Evolutionary conservation across 2,888 invertebrate genomes (phyloP), one percentile per base, ranked within the genome.

Genomic region (Gerris lacustris): DNA sequence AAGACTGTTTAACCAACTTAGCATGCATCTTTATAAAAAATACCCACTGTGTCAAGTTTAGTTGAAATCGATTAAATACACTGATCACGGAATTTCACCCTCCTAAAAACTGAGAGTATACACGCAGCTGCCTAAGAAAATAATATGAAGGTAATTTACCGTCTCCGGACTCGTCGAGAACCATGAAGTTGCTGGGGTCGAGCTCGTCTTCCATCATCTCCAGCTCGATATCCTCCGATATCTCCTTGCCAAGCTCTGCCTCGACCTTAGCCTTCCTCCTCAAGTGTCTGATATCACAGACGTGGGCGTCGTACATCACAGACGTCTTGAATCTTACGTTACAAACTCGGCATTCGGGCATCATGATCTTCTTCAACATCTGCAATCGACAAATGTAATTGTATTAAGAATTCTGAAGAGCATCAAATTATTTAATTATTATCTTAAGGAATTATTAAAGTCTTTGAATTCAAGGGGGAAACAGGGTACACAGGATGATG

Each of bases 101-200:
- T n/a, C n/a, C n/a, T n/a, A n/a, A n/a, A n/a, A n/a, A n/a, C n/a
- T 31, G 31, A 31, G 31, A 2, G 31, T 31, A 31, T 4, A 31
- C 31, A 31, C 4, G 31, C 31, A 31, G 31, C 31, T 31, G n/a
- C n/a, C n/a, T n/a, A n/a, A n/a, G n/a, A n/a, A n/a, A n/a, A n/a
- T n/a, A 31, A 31, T 31, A n/a, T 31, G 4, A 55, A 55, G 11
- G 2, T 55, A 55, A 55, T 15, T 55, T 55, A 55, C 74, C 79
- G 82, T 82, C 86, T 88, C 90, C 89, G 80, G 91, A 91, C 5
- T 92, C 92, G 80, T 93, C 92, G n/a, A 93, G 85, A 0, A 92
- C 92, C 84, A 91, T 89, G 78, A 92, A 92, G 78, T 91, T 91
- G 75, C 91, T 91, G 75, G 92, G 83, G 81, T 91, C 89, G 6